phyloP scores from a whole-genome alignment of 2,113 vertebrate species.

The Heterochromis multidens region DNA sequence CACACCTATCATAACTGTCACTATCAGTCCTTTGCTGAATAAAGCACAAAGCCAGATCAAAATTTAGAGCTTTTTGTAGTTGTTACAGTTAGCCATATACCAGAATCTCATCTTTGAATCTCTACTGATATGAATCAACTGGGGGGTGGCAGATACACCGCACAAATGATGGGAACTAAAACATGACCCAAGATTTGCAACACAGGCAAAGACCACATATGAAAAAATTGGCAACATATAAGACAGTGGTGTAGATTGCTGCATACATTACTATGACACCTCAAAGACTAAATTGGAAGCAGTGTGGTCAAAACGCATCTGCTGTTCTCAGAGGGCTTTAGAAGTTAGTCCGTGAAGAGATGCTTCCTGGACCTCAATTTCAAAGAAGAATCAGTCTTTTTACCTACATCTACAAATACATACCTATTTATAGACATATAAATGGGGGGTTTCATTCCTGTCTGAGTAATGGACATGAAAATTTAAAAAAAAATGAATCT shows the following conservation, averaged over 20 bases:
- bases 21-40: neutral
- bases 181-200: neutral
- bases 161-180: neutral
- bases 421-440: constrained; percentile 3
- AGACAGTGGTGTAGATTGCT: neutral
- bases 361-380: neutral
- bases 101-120: neutral
- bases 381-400: neutral
- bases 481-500: neutral
- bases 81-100: neutral
- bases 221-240: neutral
- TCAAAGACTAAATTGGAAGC: constrained; percentile 17
- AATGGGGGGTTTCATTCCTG: neutral
- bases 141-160: neutral
- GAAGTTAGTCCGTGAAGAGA: neutral
- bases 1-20: neutral
- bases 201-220: constrained; percentile 14
- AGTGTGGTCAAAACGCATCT: neutral
- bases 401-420: neutral
- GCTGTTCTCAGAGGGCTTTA: neutral
- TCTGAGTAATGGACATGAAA: neutral
- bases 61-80: neutral
- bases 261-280: neutral
- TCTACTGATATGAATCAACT: neutral
- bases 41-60: neutral